Evolutionary conservation across 2,888 invertebrate genomes (phyloP).

Genomic region (Orthonychiurus folsomi): DNA sequence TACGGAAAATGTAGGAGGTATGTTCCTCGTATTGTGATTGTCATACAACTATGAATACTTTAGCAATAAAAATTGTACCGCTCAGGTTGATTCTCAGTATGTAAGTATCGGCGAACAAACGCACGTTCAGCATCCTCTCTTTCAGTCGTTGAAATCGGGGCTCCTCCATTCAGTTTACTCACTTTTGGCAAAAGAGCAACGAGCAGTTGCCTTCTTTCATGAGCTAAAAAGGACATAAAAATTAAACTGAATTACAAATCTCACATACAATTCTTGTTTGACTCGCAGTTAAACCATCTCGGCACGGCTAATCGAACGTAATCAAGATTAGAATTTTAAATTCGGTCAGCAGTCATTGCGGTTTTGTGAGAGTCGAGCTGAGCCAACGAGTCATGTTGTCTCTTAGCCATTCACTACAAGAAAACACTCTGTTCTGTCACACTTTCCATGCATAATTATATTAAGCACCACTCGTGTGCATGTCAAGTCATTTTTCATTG

Average conservation of each 20-base stretch:
- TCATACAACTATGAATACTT: neutral
- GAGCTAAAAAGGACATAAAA: conserved; percentile 49
- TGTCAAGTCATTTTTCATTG: neutral
- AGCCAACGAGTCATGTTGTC: too few species aligned
- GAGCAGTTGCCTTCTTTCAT: conserved; percentile 74
- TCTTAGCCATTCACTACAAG: too few species aligned
- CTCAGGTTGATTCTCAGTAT: conserved; percentile 69
- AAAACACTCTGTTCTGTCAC: neutral
- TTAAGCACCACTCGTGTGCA: neutral
- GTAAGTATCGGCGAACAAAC: conserved; percentile 80
- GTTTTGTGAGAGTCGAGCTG: too few species aligned
- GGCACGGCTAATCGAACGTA: too few species aligned
- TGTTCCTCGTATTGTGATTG: neutral
- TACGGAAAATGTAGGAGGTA: neutral
- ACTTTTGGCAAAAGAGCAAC: conserved; percentile 82
- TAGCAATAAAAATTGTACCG: conserved; percentile 49
- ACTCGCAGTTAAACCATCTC: too few species aligned
- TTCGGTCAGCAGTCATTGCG: too few species aligned
- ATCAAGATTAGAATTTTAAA: neutral
- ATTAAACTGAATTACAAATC: neutral
- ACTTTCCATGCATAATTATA: neutral
- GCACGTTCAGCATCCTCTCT: conserved; percentile 86
- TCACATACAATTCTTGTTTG: too few species aligned
- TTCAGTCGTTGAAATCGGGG: conserved; percentile 70
- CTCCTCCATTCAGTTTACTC: conserved; percentile 79